A percentile compares a stretch with the other conserved stretches of the same genome.
Conservation (phyloP, 2,888 invertebrate genomes). For the Coenonympha glycerion region DNA sequence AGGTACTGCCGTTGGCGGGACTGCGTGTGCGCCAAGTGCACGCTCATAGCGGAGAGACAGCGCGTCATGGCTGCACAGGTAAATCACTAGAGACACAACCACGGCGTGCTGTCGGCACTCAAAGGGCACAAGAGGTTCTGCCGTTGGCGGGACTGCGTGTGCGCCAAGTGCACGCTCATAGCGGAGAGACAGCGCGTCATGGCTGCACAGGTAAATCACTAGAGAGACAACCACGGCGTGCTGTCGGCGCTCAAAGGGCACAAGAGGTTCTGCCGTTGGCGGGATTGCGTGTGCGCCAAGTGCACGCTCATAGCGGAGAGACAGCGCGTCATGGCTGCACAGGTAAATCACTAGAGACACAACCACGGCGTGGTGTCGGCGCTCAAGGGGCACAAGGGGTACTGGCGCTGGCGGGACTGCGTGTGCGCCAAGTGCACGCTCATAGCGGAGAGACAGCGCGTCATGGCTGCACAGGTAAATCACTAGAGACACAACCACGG, state of each 20-base stretch:
- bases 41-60: slow-evolving; percentile 97
- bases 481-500: no score
- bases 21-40: slow-evolving; percentile 98
- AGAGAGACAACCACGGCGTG: no score
- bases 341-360: no score
- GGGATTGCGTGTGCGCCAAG: no score
- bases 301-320: not conserved
- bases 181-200: not conserved
- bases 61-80: slow-evolving; percentile 99
- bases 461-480: slow-evolving; percentile 12
- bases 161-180: not conserved
- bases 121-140: slow-evolving; percentile 5
- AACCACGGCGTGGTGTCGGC: no score
- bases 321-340: not conserved
- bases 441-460: not conserved
- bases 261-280: no score
- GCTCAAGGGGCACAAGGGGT: no score
- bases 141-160: slow-evolving; percentile 4
- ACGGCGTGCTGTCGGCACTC: not conserved
- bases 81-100: slow-evolving; percentile 34
- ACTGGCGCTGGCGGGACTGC: slow-evolving; percentile 4
- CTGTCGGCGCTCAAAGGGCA: no score
- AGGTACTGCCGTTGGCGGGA: slow-evolving; percentile 98
- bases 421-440: not conserved
- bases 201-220: slow-evolving; percentile 14